These are phyloP conservation scores for Chrysomela aeneicollis DNA, from an alignment of 2,888 invertebrate genomes.

Conservation along the genomic window DNA sequence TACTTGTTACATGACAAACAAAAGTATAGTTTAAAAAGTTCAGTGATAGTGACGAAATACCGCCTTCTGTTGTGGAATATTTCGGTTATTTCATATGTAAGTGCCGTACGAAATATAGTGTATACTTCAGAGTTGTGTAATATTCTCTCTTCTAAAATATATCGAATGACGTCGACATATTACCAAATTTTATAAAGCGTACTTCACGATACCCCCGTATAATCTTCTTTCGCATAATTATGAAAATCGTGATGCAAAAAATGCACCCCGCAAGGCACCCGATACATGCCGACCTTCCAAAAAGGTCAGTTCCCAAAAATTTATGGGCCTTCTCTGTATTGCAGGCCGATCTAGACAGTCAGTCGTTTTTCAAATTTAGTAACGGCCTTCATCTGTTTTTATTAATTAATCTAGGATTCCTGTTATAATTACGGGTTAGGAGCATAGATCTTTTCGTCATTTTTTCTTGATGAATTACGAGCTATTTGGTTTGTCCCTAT, in stretches of 20 bases:
- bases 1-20: no score
- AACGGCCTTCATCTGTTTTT: constrained; percentile 40
- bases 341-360: constrained; percentile 29
- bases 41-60: no score
- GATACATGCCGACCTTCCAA: constrained; percentile 19
- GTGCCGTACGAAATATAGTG: no score
- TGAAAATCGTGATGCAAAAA: constrained; percentile 14
- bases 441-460: constrained; percentile 14
- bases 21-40: no score
- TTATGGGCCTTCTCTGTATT: constrained; percentile 37
- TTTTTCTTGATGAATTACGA: constrained; percentile 32
- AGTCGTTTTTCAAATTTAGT: constrained; percentile 42
- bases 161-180: no score
- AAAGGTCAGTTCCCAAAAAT: constrained; percentile 30
- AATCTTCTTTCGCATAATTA: neutral
- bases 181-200: no score
- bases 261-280: constrained; percentile 13
- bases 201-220: neutral
- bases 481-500: constrained; percentile 25
- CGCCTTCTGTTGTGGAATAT: no score
- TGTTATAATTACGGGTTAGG: constrained; percentile 36
- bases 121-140: no score
- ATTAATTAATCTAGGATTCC: constrained; percentile 40
- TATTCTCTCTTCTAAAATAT: no score
- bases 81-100: no score